Base-by-base conservation (phyloP, 2,113 vertebrate genomes). In the Sphaerodactylus townsendi region DNA sequence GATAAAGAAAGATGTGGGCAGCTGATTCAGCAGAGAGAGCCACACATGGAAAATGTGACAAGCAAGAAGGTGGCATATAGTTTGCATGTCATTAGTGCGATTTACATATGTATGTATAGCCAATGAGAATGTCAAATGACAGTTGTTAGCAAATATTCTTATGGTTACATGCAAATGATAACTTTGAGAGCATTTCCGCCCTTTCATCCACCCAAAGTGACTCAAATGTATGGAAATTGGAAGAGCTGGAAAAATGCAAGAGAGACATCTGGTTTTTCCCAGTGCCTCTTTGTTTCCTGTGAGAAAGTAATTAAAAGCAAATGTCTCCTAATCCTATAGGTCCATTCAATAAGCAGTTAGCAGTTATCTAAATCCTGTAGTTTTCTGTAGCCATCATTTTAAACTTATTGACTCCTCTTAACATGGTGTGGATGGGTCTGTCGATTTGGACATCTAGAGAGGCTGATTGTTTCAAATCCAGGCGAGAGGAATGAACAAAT, bases 351-450 rank as follows among this genome's bases (percentile, higher is more conserved):
- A 66, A 33, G 39, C 37, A 41, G 72, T 76, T 89, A 87, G 71
- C 50, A 79, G 82, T 81, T 88, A 76, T 90, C 86, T 78, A 86
- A 94, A 92, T 75, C 89, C 71, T 87, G 89, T 84, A 75, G 89
- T 80, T 80, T 75, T 30, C 78, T 37, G 35, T 1, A 14, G 56
- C 90, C 79, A 86, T 85, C 70, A 56, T 84, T 86, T 86, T 85
- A 88, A 86, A 85, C 86, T 82, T 86, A 88, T 79, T 89, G 64
- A 74, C 82, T 85, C 33, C n/a, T 1, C 9, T 81, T 72, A 37
- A 83, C 76, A 66, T 86, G 72, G 25, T 77, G 85, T 66, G 77
- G 74, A 71, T 44, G 83, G 84, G 76, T 88, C 64, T 88, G 86
- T 89, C 50, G 1, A 79, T 33, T 33, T n/a, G 87, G 56, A 50